These are phyloP conservation scores for Harlomillsia oculata DNA, from an alignment of 1,140 invertebrate genomes.

Conservation along the genomic window DNA sequence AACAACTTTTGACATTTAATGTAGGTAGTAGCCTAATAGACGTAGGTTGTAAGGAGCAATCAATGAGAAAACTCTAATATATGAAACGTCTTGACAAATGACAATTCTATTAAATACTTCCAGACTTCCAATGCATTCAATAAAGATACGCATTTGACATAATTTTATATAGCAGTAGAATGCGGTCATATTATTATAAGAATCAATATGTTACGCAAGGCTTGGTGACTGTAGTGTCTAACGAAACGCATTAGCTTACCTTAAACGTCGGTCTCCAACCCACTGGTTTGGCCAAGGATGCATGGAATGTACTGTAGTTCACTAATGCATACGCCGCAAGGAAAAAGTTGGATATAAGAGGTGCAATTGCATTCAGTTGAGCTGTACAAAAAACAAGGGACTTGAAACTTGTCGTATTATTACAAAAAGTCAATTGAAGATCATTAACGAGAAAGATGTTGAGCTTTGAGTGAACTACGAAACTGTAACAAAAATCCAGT, in stretches of 20 bases:
- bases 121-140: too few relatives aligned
- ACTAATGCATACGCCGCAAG: constrained; percentile 52
- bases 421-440: neutral
- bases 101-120: constrained; percentile 43
- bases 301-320: constrained; percentile 66
- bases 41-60: too few relatives aligned
- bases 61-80: too few relatives aligned
- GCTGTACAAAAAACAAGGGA: constrained; percentile 27
- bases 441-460: neutral
- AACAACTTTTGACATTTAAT: too few relatives aligned
- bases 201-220: neutral
- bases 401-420: neutral
- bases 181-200: neutral
- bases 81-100: constrained; percentile 49
- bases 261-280: constrained; percentile 42
- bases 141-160: too few relatives aligned
- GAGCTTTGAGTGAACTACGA: neutral
- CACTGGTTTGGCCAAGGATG: constrained; percentile 53
- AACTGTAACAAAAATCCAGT: neutral
- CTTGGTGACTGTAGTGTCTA: neutral
- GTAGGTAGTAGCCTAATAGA: too few relatives aligned
- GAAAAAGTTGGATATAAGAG: constrained; percentile 60
- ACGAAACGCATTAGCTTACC: constrained; percentile 31
- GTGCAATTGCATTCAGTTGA: constrained; percentile 52
- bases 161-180: neutral